Evolutionary conservation across 2,888 invertebrate genomes (phyloP).

Genomic region (Eupithecia abbreviata): DNA sequence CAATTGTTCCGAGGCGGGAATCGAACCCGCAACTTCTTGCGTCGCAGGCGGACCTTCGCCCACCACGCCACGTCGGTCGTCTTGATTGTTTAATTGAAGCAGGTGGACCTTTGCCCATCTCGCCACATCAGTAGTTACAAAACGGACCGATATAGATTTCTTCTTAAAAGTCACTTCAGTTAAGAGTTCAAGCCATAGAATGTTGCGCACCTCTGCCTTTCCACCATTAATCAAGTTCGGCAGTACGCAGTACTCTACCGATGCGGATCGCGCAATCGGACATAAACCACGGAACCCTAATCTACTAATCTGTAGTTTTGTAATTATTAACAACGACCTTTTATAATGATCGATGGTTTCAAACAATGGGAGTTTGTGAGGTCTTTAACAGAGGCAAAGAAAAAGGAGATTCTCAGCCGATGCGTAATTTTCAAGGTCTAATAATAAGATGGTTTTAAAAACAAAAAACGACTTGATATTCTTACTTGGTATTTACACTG

Average conservation of each 20-base stretch:
- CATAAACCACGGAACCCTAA: constrained; percentile 26
- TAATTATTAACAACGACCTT: constrained; percentile 7
- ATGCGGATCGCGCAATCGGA: constrained; percentile 43
- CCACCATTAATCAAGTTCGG: constrained; percentile 41
- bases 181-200: constrained; percentile 22
- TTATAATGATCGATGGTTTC: constrained; percentile 21
- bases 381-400: not conserved
- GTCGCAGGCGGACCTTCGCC: too few species aligned
- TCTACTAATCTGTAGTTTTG: constrained; percentile 20
- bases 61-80: too few species aligned
- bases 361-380: not conserved
- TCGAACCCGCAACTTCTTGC: too few species aligned
- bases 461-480: too few species aligned
- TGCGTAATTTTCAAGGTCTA: not conserved
- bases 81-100: too few species aligned
- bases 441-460: not conserved
- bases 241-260: constrained; percentile 37
- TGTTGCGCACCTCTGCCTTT: constrained; percentile 41
- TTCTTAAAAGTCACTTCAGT: too few species aligned
- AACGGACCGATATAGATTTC: too few species aligned
- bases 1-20: too few species aligned
- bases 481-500: too few species aligned
- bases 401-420: not conserved
- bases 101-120: too few species aligned
- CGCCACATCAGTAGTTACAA: too few species aligned